Evolutionary conservation across 2,888 invertebrate species (phyloP).

Genomic region (Nephrotoma appendiculata): DNA sequence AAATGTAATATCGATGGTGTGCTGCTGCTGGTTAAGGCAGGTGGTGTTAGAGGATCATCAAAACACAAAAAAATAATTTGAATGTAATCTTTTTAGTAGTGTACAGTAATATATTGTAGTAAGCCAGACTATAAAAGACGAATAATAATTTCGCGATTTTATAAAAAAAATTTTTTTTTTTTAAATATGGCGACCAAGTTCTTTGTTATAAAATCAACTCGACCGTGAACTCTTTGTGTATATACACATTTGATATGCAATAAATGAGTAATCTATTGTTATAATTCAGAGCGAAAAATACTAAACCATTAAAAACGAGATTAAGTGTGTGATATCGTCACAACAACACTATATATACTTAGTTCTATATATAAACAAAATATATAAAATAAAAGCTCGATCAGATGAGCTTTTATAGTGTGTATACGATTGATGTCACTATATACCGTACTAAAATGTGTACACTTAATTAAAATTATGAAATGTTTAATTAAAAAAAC

Average conservation of each 20-base stretch:
- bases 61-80: neutral
- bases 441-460: neutral
- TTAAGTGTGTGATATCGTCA: neutral
- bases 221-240: slow-evolving; percentile 21
- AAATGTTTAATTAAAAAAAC: neutral
- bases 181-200: slow-evolving; percentile 14
- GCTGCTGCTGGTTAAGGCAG: neutral
- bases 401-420: neutral
- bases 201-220: slow-evolving; percentile 29
- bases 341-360: neutral
- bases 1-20: neutral
- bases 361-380: neutral
- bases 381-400: neutral
- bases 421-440: neutral
- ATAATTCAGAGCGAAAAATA: neutral
- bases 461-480: neutral
- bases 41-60: neutral
- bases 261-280: slow-evolving; percentile 1
- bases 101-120: neutral
- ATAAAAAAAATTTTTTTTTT: neutral
- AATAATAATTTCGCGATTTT: neutral
- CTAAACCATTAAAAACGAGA: neutral
- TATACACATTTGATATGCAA: neutral
- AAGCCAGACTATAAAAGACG: neutral
- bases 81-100: neutral